phyloP scores from a whole-genome alignment of 2,113 vertebrate genomes.

The Oceanites oceanicus region DNA sequence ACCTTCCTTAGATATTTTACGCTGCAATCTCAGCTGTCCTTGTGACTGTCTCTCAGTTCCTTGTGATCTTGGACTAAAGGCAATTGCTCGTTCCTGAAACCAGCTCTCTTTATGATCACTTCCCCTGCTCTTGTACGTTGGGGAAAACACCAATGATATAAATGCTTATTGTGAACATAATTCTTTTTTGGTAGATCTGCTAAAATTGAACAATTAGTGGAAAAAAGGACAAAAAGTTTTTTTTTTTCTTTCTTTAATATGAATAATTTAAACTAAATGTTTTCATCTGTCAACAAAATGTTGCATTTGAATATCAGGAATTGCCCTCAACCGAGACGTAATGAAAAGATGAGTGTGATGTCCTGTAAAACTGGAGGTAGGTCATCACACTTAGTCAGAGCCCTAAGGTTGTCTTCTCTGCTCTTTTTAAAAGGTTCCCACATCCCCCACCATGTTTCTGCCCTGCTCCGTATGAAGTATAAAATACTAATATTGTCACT shows the following conservation, averaged over 20 bases:
- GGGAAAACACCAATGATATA: not conserved
- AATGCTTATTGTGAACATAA: not conserved
- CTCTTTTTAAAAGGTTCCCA: not conserved
- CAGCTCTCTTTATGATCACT: not conserved
- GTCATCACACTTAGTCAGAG: accelerated
- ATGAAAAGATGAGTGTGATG: not conserved
- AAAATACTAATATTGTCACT: not conserved
- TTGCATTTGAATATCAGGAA: not conserved
- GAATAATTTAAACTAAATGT: not conserved
- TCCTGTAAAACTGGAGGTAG: not conserved
- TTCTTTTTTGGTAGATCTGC: not conserved
- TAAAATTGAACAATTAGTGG: not conserved
- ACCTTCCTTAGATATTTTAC: not conserved
- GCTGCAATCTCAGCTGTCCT: not conserved
- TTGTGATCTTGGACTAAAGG: not conserved
- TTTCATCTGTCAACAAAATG: not conserved
- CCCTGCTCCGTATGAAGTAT: not conserved
- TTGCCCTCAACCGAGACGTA: not conserved
- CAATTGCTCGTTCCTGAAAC: not conserved
- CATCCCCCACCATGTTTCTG: not conserved
- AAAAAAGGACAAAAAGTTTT: not conserved
- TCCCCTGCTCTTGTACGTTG: not conserved
- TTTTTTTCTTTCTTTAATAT: not conserved
- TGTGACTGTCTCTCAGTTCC: not conserved
- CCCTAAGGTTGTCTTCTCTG: not conserved